phyloP scores from a whole-genome alignment of 2,888 invertebrate genomes.

The Lasioglossum figueresi region DNA sequence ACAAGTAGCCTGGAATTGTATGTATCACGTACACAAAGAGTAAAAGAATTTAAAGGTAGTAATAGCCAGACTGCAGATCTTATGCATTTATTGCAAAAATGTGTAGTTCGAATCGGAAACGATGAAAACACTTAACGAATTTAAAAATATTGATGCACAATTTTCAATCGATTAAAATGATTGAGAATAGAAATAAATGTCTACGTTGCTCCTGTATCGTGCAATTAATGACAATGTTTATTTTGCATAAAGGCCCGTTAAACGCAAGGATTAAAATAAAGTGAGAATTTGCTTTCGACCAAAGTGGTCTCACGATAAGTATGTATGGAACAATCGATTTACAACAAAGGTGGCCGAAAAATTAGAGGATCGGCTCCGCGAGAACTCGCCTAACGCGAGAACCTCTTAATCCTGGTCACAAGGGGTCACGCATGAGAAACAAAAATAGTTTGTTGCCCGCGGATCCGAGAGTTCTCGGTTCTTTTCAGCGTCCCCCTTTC shows the following conservation, averaged over 20 bases:
- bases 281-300: background rate
- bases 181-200: too few species aligned
- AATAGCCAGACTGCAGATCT: too few species aligned
- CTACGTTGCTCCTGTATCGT: too few species aligned
- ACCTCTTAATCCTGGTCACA: background rate
- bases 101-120: too few species aligned
- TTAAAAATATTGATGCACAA: too few species aligned
- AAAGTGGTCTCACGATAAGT: background rate
- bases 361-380: background rate
- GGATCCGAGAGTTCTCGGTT: conserved; percentile 26
- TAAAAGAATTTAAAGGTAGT: background rate
- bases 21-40: background rate
- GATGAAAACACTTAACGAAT: too few species aligned
- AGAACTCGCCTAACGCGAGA: background rate
- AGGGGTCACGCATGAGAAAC: background rate
- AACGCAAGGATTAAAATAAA: background rate
- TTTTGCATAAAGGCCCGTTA: too few species aligned
- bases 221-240: too few species aligned
- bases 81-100: too few species aligned
- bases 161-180: too few species aligned
- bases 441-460: conserved; percentile 14
- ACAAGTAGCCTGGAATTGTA: background rate
- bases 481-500: conserved; percentile 29
- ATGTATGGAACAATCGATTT: conserved; percentile 1
- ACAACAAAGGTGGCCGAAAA: background rate